phyloP scores from a whole-genome alignment of 2,797 vertebrate genomes.

The Liparis tanakae region DNA sequence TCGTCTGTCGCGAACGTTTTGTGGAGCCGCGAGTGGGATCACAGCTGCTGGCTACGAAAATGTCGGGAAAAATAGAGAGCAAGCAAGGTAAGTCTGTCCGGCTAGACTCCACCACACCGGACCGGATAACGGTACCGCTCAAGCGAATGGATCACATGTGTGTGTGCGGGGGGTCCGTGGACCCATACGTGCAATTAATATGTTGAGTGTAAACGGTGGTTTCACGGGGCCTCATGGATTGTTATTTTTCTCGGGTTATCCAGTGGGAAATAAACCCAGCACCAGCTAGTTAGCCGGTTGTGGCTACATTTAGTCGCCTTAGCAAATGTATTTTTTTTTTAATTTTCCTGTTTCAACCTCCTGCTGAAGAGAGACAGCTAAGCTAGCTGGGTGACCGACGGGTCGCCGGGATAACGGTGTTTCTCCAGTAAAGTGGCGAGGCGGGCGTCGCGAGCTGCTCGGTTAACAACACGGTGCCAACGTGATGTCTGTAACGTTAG shows the following conservation, averaged over 20 bases:
- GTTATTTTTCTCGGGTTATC: conserved; percentile 58
- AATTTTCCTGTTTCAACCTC: background rate
- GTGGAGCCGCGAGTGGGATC: conserved; percentile 75
- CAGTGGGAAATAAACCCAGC: conserved; percentile 58
- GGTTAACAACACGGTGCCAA: conserved; percentile 7
- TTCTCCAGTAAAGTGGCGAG: background rate
- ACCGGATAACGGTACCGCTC: conserved; percentile 54
- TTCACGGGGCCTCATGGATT: conserved; percentile 69
- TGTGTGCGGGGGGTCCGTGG: background rate
- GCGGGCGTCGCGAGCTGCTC: background rate
- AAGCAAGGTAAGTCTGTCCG: conserved; percentile 84
- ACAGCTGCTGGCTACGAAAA: conserved; percentile 82
- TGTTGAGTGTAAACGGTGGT: conserved; percentile 43
- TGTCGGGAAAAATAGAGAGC: conserved; percentile 89
- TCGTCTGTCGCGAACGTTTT: conserved; percentile 68
- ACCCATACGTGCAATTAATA: background rate
- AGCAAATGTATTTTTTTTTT: conserved; percentile 22
- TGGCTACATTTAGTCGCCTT: conserved; percentile 13
- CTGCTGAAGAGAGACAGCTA: background rate
- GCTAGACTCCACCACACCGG: conserved; percentile 36
- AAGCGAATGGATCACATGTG: conserved; percentile 16
- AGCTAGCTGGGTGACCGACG: background rate
- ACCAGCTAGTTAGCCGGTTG: conserved; percentile 49
- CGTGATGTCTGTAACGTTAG: conserved; percentile 10
- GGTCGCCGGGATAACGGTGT: background rate